Conservation (phyloP, 1,140 invertebrate species). For the Temnothorax nylanderi region DNA sequence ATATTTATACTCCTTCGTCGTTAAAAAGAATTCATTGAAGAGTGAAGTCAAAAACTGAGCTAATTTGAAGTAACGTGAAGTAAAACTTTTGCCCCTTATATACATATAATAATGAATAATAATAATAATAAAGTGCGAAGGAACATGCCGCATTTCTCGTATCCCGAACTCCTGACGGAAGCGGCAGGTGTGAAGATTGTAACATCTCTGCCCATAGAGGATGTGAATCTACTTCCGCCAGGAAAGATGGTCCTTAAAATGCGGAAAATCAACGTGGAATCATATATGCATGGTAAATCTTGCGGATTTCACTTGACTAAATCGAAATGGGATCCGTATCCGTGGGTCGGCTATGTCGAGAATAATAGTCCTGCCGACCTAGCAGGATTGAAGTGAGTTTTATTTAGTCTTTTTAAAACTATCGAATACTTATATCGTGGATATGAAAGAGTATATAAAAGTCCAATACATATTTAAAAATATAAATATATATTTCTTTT, state of each 20-base stretch:
- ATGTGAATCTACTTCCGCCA: neutral
- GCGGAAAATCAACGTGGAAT: slow-evolving; percentile 14
- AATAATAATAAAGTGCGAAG: neutral
- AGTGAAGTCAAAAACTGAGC: neutral
- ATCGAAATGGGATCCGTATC: slow-evolving; percentile 91
- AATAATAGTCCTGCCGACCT: slow-evolving; percentile 78
- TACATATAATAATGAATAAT: neutral
- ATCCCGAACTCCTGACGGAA: slow-evolving; percentile 56
- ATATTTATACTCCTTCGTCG: neutral
- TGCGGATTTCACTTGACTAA: slow-evolving; percentile 89
- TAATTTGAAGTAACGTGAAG: neutral
- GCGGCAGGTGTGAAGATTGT: slow-evolving; percentile 69
- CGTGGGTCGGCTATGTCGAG: slow-evolving; percentile 87
- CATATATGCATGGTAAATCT: slow-evolving; percentile 70
- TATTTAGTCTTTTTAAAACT: neutral
- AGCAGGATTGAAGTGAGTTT: slow-evolving; percentile 79
- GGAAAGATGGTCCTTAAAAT: slow-evolving; percentile 62
- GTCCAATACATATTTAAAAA: neutral
- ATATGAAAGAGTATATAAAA: neutral
- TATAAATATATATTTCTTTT: neutral
- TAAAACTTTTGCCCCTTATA: neutral
- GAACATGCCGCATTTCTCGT: slow-evolving; percentile 35
- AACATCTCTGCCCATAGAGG: slow-evolving; percentile 41
- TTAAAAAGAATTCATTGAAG: neutral
- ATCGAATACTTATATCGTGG: neutral